Conservation (phyloP, 2,888 invertebrate species). For the Drosophila mayaguana region DNA sequence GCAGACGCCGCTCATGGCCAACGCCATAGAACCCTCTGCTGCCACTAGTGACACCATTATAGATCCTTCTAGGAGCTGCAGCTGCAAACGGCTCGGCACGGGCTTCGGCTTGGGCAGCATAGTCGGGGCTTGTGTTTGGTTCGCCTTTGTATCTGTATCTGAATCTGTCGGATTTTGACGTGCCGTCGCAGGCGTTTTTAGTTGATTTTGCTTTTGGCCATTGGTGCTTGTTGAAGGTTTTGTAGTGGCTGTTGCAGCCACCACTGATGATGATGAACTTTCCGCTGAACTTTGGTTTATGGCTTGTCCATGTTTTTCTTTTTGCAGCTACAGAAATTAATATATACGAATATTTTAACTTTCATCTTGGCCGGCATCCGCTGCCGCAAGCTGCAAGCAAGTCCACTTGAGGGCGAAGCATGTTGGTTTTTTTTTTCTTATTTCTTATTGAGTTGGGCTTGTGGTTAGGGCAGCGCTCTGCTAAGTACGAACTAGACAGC, state of each 20-base stretch:
- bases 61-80: conserved; percentile 41
- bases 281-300: conserved; percentile 68
- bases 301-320: conserved; percentile 57
- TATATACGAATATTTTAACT: conserved; percentile 65
- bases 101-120: conserved; percentile 17
- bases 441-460: not conserved
- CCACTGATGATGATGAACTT: conserved; percentile 71
- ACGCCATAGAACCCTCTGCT: conserved; percentile 22
- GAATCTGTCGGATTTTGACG: conserved; percentile 51
- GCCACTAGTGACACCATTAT: conserved; percentile 60
- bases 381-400: conserved; percentile 35
- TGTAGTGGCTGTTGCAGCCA: conserved; percentile 52
- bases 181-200: conserved; percentile 41
- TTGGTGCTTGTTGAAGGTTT: conserved; percentile 43
- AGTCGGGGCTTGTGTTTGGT: conserved; percentile 22
- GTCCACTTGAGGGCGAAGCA: conserved; percentile 10
- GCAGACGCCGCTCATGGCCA: conserved; percentile 9
- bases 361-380: conserved; percentile 53
- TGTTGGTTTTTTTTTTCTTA: not conserved
- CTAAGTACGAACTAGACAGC: not conserved
- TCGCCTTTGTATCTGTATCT: conserved; percentile 55
- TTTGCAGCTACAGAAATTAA: conserved; percentile 49
- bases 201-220: conserved; percentile 30
- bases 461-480: not conserved
- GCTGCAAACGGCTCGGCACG: conserved; percentile 14